Base-by-base conservation (phyloP, 2,797 vertebrate species). In the Poeciliopsis presidionis region DNA sequence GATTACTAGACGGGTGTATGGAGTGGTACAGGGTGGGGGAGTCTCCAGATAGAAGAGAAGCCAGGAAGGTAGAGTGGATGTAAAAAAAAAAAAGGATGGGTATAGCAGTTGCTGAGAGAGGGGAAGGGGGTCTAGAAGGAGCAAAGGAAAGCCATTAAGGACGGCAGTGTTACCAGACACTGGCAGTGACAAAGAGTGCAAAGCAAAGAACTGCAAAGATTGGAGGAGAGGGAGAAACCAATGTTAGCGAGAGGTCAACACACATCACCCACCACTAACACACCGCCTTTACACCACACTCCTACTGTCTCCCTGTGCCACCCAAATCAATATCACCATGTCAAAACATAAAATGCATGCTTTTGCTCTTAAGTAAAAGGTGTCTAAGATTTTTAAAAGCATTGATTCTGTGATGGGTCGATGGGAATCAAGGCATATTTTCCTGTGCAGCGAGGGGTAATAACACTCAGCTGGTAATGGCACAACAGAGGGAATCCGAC, bases 351-450 rank as follows among this genome's bases (percentile, higher is more conserved):
- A 98, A 98, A 98, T 97, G 97, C 97, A 97, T 96, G 97, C 96
- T 97, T 97, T 96, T 97, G 97, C 97, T 99, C 97, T 99, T 98
- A 98, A 98, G 96, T 96, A 97, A 98, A 98, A 98, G 97, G 97
- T 96, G 97, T 96, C 95, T 96, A 96, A 97, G 96, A 97, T 97
- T 98, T 98, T 99, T 99, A 98, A 99, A 99, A 99, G 97, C 97
- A 99, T 98, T 96, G 97, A 98, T 98, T 97, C 91, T 55, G 84
- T 91, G 93, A 95, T 90, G 91, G 96, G 97, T 99, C 97, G 96
- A 98, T 98, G 95, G 92, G 96, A 97, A 97, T 97, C 94, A 94
- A 96, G 95, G 95, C 90, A 89, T 94, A 95, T 96, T 95, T 95
- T 96, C 94, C 93, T 91, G 95, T 96, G 96, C 95, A 96, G 97